Evolutionary conservation across 2,113 vertebrate species (phyloP).

Genomic region (Spilogale gracilis): DNA sequence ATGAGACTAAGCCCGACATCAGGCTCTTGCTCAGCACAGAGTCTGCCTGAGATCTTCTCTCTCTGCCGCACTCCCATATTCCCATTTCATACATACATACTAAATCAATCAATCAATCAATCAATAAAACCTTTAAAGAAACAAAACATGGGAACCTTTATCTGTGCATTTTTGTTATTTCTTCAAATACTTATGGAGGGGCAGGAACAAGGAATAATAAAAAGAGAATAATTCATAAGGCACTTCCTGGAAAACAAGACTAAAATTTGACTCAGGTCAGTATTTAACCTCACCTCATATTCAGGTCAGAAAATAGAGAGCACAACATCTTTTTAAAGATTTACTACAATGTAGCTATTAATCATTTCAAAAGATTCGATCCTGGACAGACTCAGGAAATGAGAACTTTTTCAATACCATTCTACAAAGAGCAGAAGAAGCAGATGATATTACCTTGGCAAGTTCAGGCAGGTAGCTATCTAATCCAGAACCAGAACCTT

Average conservation of each 20-base stretch:
- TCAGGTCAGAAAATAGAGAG: not conserved
- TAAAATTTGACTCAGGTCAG: not conserved
- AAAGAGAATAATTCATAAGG: not conserved
- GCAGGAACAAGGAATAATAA: not conserved
- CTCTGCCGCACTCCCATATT: not conserved
- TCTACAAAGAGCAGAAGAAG: not conserved
- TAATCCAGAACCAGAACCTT: slow-evolving; percentile 94
- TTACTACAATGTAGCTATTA: not conserved
- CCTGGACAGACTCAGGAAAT: not conserved
- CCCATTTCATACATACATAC: too few relatives aligned
- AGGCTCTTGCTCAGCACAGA: not conserved
- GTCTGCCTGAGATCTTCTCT: not conserved
- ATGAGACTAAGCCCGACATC: not conserved
- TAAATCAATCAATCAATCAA: too few relatives aligned
- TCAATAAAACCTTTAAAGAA: not conserved
- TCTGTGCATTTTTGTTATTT: not conserved
- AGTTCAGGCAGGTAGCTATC: slow-evolving; percentile 95
- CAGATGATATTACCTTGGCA: slow-evolving; percentile 86
- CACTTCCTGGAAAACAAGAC: not conserved
- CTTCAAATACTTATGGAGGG: not conserved
- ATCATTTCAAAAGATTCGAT: not conserved
- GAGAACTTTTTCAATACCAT: not conserved
- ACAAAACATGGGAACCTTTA: not conserved
- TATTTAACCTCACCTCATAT: not conserved
- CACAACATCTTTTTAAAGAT: not conserved